These are phyloP conservation scores for Saturnia pavonia DNA, from an alignment of 2,888 invertebrate species.

Conservation along the genomic window DNA sequence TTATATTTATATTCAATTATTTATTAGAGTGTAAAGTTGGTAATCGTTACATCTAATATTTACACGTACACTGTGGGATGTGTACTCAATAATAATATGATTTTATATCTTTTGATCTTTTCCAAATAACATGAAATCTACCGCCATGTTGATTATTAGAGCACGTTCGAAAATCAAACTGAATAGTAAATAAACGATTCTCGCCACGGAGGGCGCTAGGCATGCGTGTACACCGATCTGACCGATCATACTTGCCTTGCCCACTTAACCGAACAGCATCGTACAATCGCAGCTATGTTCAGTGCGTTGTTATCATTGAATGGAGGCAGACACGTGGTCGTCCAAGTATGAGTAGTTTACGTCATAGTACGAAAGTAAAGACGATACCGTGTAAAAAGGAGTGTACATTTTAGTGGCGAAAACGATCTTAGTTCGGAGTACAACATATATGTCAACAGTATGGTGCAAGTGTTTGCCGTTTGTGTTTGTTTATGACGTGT, in stretches of 20 bases:
- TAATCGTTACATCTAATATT: background rate
- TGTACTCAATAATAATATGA: background rate
- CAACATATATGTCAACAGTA: slow-evolving; percentile 31
- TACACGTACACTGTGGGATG: background rate
- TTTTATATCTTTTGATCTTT: background rate
- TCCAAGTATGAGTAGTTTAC: slow-evolving; percentile 41
- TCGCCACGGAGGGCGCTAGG: slow-evolving; percentile 58
- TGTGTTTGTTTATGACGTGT: slow-evolving; percentile 52
- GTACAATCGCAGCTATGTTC: slow-evolving; percentile 42
- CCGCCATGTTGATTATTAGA: slow-evolving; percentile 69
- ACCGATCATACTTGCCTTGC: slow-evolving; percentile 30
- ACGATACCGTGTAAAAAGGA: slow-evolving; percentile 45
- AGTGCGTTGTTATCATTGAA: slow-evolving; percentile 72
- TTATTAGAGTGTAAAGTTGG: background rate
- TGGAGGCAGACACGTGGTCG: slow-evolving; percentile 69
- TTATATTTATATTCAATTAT: background rate
- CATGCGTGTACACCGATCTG: slow-evolving; percentile 65
- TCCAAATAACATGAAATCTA: slow-evolving; percentile 35
- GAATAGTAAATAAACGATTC: slow-evolving; percentile 77
- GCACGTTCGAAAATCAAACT: slow-evolving; percentile 72
- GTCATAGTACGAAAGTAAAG: slow-evolving; percentile 44
- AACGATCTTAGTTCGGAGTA: slow-evolving; percentile 35
- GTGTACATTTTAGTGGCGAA: slow-evolving; percentile 40
- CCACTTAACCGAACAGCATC: slow-evolving; percentile 22
- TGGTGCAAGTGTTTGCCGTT: slow-evolving; percentile 49